Evolutionary conservation across 2,797 vertebrate species (phyloP), one percentile per base, ranked within the genome.

Genomic region (Pogoniulus pusillus): DNA sequence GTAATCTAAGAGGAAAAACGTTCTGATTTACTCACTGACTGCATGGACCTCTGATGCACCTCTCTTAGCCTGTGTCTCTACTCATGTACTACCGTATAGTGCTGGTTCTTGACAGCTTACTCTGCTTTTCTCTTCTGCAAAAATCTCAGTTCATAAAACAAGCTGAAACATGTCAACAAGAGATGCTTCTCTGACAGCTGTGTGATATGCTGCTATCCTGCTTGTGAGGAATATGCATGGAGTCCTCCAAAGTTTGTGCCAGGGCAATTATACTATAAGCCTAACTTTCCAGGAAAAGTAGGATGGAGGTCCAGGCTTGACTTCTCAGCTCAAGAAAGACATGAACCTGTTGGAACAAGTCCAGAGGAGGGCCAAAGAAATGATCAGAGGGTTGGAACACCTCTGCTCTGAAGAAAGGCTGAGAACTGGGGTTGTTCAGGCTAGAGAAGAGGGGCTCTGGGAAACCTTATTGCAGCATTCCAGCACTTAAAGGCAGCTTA

Each of bases 171-270:
- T 87, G 76, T 91, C 94, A 94, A 93, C 37, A 82, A 60, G 69
- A 45, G 70, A 84, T 91, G 71, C 55, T 85, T 92, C 35, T 92
- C 29, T 93, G 82, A 89, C 81, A 94, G 85, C 64, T 95, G 7
- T 86, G 60, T 87, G 87, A 94, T 82, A 95, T 57, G 81, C 85
- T 82, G 82, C 89, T 91, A 59, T 96, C 91, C 78, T 74, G 43
- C 30, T n/a, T 32, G 59, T 77, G 37, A 85, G 73, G 85, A 93
- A 58, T 91, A 94, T 89, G 62, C 58, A 19, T 35, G 32, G 37
- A 81, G 74, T 87, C 59, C 63, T 96, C 49, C 62, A 71, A 77
- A 91, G 66, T 54, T 82, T 92, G 49, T 60, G 59, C 59, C 37
- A 41, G 24, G 58, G 66, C 58, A 93, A 68, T 95, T 76, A 45